Conservation (phyloP, 2,888 invertebrate genomes). For the Apoda limacodes region DNA sequence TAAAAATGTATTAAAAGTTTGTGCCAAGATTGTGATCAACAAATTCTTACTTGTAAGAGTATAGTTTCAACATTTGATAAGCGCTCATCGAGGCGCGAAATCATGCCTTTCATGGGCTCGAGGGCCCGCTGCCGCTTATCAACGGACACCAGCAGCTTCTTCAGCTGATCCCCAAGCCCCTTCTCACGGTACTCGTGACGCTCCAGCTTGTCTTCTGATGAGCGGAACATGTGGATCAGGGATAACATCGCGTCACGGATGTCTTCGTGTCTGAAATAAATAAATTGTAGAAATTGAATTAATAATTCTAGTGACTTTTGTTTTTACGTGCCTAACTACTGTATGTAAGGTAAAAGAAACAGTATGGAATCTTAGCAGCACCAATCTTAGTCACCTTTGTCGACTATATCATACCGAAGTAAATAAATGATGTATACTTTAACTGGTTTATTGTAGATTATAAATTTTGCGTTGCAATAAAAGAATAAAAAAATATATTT, state of each 20-base stretch:
- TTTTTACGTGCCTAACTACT: no score
- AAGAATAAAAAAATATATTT: no score
- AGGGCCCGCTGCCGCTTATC: slow-evolving; percentile 79
- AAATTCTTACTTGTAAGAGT: slow-evolving; percentile 71
- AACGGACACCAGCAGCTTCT: slow-evolving; percentile 76
- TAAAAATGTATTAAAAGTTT: neutral
- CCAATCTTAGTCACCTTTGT: no score
- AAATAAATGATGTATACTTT: no score
- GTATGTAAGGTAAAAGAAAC: no score
- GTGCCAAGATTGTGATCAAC: neutral
- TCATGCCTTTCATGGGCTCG: slow-evolving; percentile 77
- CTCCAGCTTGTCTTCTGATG: slow-evolving; percentile 85
- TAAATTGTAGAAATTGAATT: no score
- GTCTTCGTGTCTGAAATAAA: slow-evolving; percentile 77
- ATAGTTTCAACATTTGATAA: slow-evolving; percentile 82
- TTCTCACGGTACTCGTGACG: slow-evolving; percentile 86
- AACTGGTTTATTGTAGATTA: no score
- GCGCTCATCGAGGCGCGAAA: slow-evolving; percentile 79
- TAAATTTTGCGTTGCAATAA: no score
- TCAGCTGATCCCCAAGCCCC: slow-evolving; percentile 81
- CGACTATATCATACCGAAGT: no score
- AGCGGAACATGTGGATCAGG: slow-evolving; percentile 82
- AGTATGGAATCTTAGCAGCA: no score
- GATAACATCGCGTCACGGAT: slow-evolving; percentile 84
- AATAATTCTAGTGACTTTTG: no score